Conservation (phyloP, 1,140 invertebrate genomes). For the Pteromalus puparum region DNA sequence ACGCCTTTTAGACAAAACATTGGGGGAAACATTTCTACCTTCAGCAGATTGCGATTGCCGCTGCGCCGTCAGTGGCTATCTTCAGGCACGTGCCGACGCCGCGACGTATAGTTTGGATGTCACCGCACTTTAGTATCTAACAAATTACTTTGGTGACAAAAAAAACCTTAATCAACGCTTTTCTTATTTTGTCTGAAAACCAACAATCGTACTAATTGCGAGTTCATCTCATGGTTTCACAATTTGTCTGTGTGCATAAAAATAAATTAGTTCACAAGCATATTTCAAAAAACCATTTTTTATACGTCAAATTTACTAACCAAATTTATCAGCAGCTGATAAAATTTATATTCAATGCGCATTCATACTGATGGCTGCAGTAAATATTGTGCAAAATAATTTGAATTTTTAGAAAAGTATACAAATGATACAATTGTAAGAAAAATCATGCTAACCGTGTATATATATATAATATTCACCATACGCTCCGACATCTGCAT, state of each 20-base stretch:
- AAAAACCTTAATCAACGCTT: background rate
- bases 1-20: constrained; percentile 23
- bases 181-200: background rate
- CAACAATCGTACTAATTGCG: background rate
- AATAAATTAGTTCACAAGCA: background rate
- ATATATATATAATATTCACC: too few species aligned
- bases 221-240: background rate
- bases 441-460: too few species aligned
- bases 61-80: background rate
- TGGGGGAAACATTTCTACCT: background rate
- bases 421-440: too few species aligned
- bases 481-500: too few species aligned
- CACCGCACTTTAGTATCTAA: background rate
- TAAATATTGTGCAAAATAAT: too few species aligned
- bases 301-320: too few species aligned
- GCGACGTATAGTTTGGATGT: background rate
- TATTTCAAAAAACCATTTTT: background rate
- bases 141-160: background rate
- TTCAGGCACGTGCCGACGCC: background rate
- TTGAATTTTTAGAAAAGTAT: too few species aligned
- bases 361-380: too few species aligned
- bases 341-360: too few species aligned
- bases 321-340: too few species aligned
- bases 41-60: background rate
- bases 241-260: background rate